Conservation (phyloP, 2,888 invertebrate species). For the Itoplectis maculator region DNA sequence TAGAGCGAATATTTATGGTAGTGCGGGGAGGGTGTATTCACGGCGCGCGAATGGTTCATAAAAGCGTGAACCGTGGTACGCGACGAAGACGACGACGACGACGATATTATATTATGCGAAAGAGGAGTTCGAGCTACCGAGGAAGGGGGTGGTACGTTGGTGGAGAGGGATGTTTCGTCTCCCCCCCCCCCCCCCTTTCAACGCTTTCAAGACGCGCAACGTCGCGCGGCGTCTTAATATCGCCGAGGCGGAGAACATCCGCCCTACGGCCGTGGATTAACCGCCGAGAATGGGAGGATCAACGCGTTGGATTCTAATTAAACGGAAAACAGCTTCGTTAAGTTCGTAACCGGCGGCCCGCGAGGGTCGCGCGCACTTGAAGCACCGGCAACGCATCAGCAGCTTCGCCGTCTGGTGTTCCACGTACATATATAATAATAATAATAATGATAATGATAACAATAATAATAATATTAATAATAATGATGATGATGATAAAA, state of each 20-base stretch:
- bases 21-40: background rate
- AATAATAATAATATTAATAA: too few relatives aligned
- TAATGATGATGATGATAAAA: too few relatives aligned
- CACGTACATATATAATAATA: too few relatives aligned
- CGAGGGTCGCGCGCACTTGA: slow-evolving; percentile 65
- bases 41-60: background rate
- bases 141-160: too few relatives aligned
- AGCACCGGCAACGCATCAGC: slow-evolving; percentile 31
- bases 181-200: too few relatives aligned
- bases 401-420: background rate
- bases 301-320: slow-evolving; percentile 82
- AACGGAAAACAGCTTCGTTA: slow-evolving; percentile 83
- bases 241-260: slow-evolving; percentile 74
- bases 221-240: slow-evolving; percentile 78
- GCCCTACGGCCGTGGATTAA: slow-evolving; percentile 64
- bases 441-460: too few relatives aligned
- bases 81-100: too few relatives aligned
- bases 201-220: slow-evolving; percentile 39
- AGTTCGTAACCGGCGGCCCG: slow-evolving; percentile 78
- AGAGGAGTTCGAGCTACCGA: slow-evolving; percentile 40
- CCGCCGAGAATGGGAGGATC: slow-evolving; percentile 80
- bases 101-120: slow-evolving; percentile 33
- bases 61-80: slow-evolving; percentile 21
- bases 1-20: slow-evolving; percentile 7
- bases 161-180: slow-evolving; percentile 24